Evolutionary conservation across 2,888 invertebrate species (phyloP), one percentile per base, ranked within the genome.

Genomic region (Elysia crispata): DNA sequence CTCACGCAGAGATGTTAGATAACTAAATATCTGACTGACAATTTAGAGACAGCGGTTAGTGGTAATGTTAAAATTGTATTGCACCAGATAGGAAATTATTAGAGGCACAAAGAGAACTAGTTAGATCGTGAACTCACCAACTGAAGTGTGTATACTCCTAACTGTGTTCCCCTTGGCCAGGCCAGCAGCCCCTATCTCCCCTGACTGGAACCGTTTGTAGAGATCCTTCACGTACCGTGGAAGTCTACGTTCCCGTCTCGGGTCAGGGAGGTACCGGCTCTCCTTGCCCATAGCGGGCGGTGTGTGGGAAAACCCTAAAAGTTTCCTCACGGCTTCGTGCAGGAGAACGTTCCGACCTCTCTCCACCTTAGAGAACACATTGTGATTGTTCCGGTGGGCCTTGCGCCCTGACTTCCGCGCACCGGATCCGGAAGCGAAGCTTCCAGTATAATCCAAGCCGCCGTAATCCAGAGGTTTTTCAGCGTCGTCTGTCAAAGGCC

Each of bases 151-250:
- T 15, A 90, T 87, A 79, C 89, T 88, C 77, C 90, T 69, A 0
- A 90, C 88, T 0, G 90, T 90, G 77, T 90, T 89, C 18, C 88
- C 87, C 30, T 83, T 77, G 77, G 83, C 69, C 57, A 85, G 83
- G 11, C 85, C 84, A 8, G 75, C 77, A 33, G 83, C 83, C 8
- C 83, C 82, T 41, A 87, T 85, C 28, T 85, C 85, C 28, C 85
- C 86, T 49, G 85, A 85, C 64, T 86, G 87, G 83, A 87, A 90
- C 79, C 85, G 84, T 74, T 89, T 87, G 80, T 90, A 90, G 82
- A 90, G 85, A 85, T 89, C 88, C 86, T 88, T 79, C 87, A 90
- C 89, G 81, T 89, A 90, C 77, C 86, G 82, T 3, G 90, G 89
- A 13, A 88, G 85, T 66, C 83, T 81, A 18, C 82, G 84, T 62